A percentile compares a stretch with the other conserved stretches of the same genome.
Evolutionary conservation across 2,888 invertebrate genomes (phyloP).

Genomic region (Tetropium fuscum): DNA sequence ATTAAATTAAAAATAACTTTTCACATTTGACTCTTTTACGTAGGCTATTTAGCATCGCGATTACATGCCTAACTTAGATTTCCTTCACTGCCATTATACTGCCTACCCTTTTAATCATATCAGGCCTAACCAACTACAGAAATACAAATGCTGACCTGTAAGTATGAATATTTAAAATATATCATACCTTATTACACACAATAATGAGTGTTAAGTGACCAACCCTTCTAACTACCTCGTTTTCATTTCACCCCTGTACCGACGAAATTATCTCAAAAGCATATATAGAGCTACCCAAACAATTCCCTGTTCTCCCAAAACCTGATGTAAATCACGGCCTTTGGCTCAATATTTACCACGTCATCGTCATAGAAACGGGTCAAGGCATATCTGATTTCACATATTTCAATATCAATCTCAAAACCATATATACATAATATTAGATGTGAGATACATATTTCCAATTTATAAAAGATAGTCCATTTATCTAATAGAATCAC

Average conservation of each 20-base stretch:
- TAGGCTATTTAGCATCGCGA: neutral
- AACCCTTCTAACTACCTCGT: slow-evolving; percentile 18
- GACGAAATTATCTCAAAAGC: slow-evolving; percentile 2
- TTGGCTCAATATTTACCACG: neutral
- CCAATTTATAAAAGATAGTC: too few species aligned
- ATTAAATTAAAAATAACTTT: neutral
- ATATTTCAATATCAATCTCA: too few species aligned
- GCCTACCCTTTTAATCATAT: slow-evolving; percentile 16
- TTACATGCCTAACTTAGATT: slow-evolving; percentile 8
- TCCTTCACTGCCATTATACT: neutral
- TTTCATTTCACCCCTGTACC: slow-evolving; percentile 5
- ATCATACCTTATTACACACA: slow-evolving; percentile 13
- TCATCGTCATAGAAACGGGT: too few species aligned
- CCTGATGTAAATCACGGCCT: neutral
- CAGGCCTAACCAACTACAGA: slow-evolving; percentile 4
- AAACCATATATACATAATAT: too few species aligned
- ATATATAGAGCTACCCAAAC: slow-evolving; percentile 1
- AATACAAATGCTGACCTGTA: slow-evolving; percentile 18
- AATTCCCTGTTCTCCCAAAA: neutral
- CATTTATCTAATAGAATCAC: too few species aligned
- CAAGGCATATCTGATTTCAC: too few species aligned
- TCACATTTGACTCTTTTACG: neutral
- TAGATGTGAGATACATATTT: too few species aligned
- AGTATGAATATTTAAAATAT: slow-evolving; percentile 22
- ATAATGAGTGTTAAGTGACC: slow-evolving; percentile 19